phyloP scores from a whole-genome alignment of 2,888 invertebrate genomes.

The Xiphydria camelus region DNA sequence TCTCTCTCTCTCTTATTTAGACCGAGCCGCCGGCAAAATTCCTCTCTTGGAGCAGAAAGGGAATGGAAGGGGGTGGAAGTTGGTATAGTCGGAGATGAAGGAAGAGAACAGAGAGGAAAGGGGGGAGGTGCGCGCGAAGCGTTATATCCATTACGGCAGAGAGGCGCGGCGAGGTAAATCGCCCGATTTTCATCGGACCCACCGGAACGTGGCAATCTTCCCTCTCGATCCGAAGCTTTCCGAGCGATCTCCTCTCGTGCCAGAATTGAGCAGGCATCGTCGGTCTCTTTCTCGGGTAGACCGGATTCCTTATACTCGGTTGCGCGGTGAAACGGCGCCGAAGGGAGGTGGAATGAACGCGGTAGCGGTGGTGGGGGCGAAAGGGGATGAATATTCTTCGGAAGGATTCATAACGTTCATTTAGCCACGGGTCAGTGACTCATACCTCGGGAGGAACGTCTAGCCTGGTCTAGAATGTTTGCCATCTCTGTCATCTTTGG shows the following conservation, averaged over 20 bases:
- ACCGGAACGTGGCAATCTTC: conserved; percentile 18
- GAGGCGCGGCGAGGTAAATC: conserved; percentile 33
- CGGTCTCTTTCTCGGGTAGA: not conserved
- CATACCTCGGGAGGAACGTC: conserved; percentile 21
- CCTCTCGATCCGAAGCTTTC: conserved; percentile 34
- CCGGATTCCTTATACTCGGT: no score
- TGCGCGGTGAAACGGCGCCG: no score
- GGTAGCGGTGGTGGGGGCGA: no score
- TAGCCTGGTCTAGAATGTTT: conserved; percentile 1
- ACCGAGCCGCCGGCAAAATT: no score
- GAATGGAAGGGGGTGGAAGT: no score
- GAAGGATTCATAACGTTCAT: conserved; percentile 41
- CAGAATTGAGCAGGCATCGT: conserved; percentile 19
- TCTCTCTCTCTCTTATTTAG: no score
- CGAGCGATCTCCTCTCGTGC: conserved; percentile 33
- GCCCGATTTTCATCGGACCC: conserved; percentile 36
- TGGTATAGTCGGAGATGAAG: no score
- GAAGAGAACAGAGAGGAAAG: no score
- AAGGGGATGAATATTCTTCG: conserved; percentile 30
- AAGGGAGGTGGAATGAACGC: no score
- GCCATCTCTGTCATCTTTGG: not conserved
- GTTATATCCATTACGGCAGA: conserved; percentile 40
- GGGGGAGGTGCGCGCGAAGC: no score
- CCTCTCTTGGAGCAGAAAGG: no score
- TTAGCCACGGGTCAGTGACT: conserved; percentile 37